A percentile compares a stretch with the other conserved stretches of the same genome.
Conservation (phyloP, 2,113 vertebrate species). For the Tangachromis dhanisi region DNA sequence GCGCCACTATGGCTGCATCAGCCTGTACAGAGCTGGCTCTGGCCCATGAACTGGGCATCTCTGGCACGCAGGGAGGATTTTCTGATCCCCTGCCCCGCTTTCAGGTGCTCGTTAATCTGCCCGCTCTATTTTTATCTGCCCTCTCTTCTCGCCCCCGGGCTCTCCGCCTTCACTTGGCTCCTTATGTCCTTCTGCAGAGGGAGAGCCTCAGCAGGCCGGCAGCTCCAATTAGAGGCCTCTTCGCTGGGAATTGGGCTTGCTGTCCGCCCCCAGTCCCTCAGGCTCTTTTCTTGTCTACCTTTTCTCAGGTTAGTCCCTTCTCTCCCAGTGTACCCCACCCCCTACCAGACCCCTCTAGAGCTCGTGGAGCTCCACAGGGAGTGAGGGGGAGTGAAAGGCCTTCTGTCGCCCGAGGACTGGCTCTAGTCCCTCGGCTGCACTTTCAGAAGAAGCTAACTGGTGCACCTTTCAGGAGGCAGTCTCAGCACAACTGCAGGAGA, state of each 20-base stretch:
- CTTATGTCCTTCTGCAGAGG: slow-evolving; percentile 39
- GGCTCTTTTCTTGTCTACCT: slow-evolving; percentile 49
- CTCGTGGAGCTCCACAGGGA: slow-evolving; percentile 39
- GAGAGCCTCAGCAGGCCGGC: slow-evolving; percentile 33
- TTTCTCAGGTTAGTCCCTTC: slow-evolving; percentile 52
- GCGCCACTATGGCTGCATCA: background rate
- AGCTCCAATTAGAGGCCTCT: slow-evolving; percentile 66
- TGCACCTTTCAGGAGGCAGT: slow-evolving; percentile 31
- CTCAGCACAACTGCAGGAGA: slow-evolving; percentile 8
- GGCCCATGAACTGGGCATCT: slow-evolving; percentile 36
- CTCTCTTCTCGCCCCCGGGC: slow-evolving; percentile 39
- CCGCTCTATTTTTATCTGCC: slow-evolving; percentile 69
- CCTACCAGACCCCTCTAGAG: background rate
- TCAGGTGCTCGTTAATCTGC: slow-evolving; percentile 76
- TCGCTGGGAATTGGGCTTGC: slow-evolving; percentile 51
- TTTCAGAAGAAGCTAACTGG: slow-evolving; percentile 49
- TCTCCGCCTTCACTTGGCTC: slow-evolving; percentile 34
- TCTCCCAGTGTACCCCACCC: background rate
- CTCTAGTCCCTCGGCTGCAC: slow-evolving; percentile 47
- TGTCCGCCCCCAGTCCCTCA: slow-evolving; percentile 44
- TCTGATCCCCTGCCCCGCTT: slow-evolving; percentile 67
- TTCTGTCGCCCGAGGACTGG: slow-evolving; percentile 49
- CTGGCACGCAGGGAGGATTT: slow-evolving; percentile 63
- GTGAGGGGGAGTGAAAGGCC: slow-evolving; percentile 49
- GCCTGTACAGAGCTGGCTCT: background rate